phyloP scores from a whole-genome alignment of 2,888 invertebrate genomes.

The Gari tellinella region DNA sequence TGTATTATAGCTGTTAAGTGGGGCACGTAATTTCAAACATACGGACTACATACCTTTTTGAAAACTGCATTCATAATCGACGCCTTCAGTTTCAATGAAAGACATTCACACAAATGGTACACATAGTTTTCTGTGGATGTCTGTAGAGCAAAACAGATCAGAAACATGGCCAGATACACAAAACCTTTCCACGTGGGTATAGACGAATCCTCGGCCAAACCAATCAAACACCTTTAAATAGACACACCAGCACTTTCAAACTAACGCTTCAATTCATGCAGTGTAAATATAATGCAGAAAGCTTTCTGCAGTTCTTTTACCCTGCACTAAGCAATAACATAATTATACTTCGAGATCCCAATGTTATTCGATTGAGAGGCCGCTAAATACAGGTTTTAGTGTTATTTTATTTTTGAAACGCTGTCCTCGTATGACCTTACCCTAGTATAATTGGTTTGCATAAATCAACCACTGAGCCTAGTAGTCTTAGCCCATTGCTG shows the following conservation, averaged over 20 bases:
- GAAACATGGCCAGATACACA: constrained; percentile 25
- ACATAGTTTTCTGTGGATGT: constrained; percentile 10
- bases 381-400: no score
- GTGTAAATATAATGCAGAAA: neutral
- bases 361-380: no score
- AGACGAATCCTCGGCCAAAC: constrained; percentile 89
- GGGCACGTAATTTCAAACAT: no score
- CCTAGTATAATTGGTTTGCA: neutral
- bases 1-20: no score
- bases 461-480: constrained; percentile 1
- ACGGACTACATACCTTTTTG: constrained; percentile 27
- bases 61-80: constrained; percentile 2
- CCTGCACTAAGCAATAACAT: no score
- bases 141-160: constrained; percentile 6
- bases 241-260: no score
- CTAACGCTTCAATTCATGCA: neutral
- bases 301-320: neutral
- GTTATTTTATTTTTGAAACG: no score
- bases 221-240: constrained; percentile 92
- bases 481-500: constrained; percentile 1
- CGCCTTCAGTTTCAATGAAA: neutral
- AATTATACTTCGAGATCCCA: no score
- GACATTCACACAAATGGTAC: neutral
- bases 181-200: constrained; percentile 44
- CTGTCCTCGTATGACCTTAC: constrained; percentile 7